Conservation (phyloP, 2,888 invertebrate species). For the Creontiades dilutus region DNA sequence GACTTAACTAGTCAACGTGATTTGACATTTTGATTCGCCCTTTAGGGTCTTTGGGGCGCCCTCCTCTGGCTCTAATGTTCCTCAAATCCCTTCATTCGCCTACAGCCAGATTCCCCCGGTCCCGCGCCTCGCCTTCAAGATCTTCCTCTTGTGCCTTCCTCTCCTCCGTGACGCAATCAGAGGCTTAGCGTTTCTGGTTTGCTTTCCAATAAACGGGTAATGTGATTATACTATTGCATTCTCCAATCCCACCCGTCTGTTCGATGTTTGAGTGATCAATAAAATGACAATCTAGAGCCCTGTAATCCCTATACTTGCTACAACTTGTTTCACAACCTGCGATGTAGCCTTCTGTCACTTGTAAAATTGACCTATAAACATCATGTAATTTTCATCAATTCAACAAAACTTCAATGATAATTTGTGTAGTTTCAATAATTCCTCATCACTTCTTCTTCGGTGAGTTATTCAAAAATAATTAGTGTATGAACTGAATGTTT, state of each 20-base stretch:
- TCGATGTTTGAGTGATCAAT: neutral
- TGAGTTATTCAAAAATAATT: no score
- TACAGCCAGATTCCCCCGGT: neutral
- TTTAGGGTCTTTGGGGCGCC: conserved; percentile 48
- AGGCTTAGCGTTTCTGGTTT: conserved; percentile 17
- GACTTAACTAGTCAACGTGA: conserved; percentile 69
- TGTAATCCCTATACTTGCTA: no score
- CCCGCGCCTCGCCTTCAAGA: neutral
- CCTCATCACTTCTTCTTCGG: no score
- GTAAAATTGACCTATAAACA: no score
- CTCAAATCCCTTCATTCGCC: conserved; percentile 51
- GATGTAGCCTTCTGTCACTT: no score
- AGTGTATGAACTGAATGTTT: no score
- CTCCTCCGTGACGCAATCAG: conserved; percentile 20
- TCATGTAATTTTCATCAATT: no score
- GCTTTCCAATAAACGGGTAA: conserved; percentile 52
- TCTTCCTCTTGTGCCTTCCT: conserved; percentile 32
- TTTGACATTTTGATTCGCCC: conserved; percentile 69
- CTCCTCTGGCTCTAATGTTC: conserved; percentile 50
- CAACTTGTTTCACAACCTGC: no score
- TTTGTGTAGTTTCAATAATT: no score
- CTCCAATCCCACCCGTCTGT: neutral
- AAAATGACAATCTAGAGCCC: neutral
- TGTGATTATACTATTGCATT: conserved; percentile 48
- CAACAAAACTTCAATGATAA: no score